Evolutionary conservation across 2,113 vertebrate species (phyloP).

Genomic region (Elaphurus davidianus): DNA sequence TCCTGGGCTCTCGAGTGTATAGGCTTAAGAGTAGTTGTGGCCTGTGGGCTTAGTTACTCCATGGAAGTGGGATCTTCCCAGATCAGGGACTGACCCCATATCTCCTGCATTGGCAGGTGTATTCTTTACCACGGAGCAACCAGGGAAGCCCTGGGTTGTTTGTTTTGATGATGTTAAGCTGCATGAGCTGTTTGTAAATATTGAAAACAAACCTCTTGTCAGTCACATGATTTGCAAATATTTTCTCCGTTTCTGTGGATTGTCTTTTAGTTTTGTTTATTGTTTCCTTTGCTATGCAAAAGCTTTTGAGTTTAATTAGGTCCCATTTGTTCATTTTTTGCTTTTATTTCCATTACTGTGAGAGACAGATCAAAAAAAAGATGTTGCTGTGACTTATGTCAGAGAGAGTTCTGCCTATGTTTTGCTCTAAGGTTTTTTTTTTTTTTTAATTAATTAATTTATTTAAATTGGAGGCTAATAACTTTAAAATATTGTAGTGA

Average conservation of each 20-base stretch:
- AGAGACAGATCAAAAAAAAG: neutral
- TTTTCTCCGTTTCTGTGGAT: neutral
- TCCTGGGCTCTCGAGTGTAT: neutral
- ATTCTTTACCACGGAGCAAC: neutral
- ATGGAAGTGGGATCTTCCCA: neutral
- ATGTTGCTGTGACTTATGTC: neutral
- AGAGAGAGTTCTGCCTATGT: neutral
- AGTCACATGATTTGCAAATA: neutral
- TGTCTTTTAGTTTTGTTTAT: neutral
- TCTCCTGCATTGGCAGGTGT: neutral
- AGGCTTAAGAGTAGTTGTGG: neutral
- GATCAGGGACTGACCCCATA: neutral
- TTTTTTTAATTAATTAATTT: neutral
- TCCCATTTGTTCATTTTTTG: neutral
- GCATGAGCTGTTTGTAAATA: neutral
- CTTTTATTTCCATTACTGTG: neutral
- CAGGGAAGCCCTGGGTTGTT: neutral
- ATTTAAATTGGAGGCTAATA: neutral
- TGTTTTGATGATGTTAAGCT: neutral
- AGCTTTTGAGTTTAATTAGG: neutral
- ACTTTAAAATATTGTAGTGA: neutral
- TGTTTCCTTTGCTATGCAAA: neutral
- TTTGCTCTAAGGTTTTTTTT: neutral
- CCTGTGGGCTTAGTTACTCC: neutral
- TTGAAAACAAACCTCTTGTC: neutral